phyloP scores from a whole-genome alignment of 2,888 invertebrate genomes.

The Amblyjoppa fuscipennis region DNA sequence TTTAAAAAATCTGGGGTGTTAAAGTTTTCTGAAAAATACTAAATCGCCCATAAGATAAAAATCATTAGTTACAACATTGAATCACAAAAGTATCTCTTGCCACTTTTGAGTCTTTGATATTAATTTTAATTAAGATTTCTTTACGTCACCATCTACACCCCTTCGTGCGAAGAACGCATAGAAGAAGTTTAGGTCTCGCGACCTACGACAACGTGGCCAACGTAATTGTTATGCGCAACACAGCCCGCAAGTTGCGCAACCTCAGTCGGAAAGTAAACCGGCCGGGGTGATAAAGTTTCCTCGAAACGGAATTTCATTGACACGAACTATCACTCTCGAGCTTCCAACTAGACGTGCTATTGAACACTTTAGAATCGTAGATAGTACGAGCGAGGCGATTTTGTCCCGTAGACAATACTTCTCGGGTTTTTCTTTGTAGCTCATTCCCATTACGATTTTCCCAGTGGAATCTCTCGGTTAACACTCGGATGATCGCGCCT shows the following conservation, averaged over 20 bases:
- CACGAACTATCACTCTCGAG: conserved; percentile 9
- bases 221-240: background rate
- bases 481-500: conserved; percentile 39
- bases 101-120: background rate
- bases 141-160: background rate
- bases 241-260: background rate
- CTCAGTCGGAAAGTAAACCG: conserved; percentile 1
- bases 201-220: conserved; percentile 9
- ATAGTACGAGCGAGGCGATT: background rate
- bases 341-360: background rate
- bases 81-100: background rate
- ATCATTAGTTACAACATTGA: background rate
- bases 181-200: background rate
- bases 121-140: background rate
- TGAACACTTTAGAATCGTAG: background rate
- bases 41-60: background rate
- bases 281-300: background rate
- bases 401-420: conserved; percentile 33
- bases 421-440: conserved; percentile 33
- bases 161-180: background rate
- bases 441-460: conserved; percentile 40
- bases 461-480: conserved; percentile 43
- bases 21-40: background rate
- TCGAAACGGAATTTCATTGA: conserved; percentile 23
- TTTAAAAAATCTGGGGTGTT: background rate